Conservation (phyloP, 2,797 vertebrate species). For the Salarias fasciatus region DNA sequence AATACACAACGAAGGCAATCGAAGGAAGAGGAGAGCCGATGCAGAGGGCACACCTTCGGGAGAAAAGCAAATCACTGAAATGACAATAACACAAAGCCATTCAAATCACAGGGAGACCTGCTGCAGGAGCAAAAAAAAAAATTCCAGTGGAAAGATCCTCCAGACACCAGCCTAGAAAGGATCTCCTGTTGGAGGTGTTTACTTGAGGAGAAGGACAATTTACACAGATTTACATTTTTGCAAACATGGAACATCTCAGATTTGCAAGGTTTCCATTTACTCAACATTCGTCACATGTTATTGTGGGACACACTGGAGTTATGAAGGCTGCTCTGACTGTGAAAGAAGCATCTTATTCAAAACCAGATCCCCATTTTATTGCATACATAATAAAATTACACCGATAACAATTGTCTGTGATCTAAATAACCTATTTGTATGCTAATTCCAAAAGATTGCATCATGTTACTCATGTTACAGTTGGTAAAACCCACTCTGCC, state of each 20-base stretch:
- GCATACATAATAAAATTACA: too few relatives aligned
- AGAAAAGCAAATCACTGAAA: too few relatives aligned
- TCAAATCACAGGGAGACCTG: slow-evolving; percentile 23
- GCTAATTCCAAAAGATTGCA: neutral
- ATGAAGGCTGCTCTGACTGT: neutral
- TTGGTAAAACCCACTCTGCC: neutral
- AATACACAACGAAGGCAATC: too few relatives aligned
- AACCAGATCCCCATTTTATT: too few relatives aligned
- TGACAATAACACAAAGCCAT: slow-evolving; percentile 1
- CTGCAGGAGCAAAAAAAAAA: slow-evolving; percentile 32
- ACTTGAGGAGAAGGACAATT: slow-evolving; percentile 1
- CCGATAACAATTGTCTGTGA: too few relatives aligned
- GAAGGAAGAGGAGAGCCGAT: too few relatives aligned
- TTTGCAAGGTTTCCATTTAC: slow-evolving; percentile 33
- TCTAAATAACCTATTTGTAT: neutral
- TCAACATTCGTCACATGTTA: neutral
- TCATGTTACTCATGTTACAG: neutral
- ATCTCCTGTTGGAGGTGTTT: neutral
- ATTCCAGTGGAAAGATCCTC: neutral
- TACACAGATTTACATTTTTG: slow-evolving; percentile 49
- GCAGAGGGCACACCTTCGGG: too few relatives aligned
- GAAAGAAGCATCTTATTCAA: neutral
- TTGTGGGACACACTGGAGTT: too few relatives aligned
- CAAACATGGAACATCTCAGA: slow-evolving; percentile 11
- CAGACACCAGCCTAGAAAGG: neutral